Percentiles rank a stretch among this genome's conserved stretches.
Evolutionary conservation across 2,113 vertebrate genomes (phyloP).

Genomic region (Apus apus): DNA sequence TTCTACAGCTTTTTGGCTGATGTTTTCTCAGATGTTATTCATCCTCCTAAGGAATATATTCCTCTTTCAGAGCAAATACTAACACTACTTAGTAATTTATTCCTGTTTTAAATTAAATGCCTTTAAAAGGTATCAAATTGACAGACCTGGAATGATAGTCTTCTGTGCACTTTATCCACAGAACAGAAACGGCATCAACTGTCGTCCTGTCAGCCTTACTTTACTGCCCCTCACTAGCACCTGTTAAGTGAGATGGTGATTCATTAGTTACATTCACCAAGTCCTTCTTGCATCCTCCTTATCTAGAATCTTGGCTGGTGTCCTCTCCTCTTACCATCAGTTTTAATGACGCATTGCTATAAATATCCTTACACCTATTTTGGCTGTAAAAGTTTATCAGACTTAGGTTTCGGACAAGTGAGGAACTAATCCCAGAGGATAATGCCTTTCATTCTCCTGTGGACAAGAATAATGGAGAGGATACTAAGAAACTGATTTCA

Average conservation of each 20-base stretch:
- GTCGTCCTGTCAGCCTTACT: neutral
- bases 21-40: neutral
- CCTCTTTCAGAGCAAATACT: neutral
- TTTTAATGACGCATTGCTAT: neutral
- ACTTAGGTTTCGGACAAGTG: neutral
- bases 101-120: neutral
- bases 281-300: neutral
- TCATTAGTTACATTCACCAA: neutral
- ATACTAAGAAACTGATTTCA: neutral
- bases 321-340: neutral
- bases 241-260: neutral
- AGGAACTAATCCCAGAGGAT: neutral
- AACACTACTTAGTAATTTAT: neutral
- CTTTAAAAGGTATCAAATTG: neutral
- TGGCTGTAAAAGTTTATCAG: neutral
- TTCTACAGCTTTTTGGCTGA: conserved; percentile 3
- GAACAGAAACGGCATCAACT: neutral
- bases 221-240: neutral
- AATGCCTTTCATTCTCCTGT: neutral
- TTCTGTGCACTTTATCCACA: neutral
- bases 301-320: neutral
- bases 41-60: neutral
- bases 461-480: neutral
- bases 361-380: neutral
- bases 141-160: neutral